These are phyloP conservation scores for Otolemur garnettii DNA, from an alignment of 2,113 vertebrate species.

Conservation along the genomic window DNA sequence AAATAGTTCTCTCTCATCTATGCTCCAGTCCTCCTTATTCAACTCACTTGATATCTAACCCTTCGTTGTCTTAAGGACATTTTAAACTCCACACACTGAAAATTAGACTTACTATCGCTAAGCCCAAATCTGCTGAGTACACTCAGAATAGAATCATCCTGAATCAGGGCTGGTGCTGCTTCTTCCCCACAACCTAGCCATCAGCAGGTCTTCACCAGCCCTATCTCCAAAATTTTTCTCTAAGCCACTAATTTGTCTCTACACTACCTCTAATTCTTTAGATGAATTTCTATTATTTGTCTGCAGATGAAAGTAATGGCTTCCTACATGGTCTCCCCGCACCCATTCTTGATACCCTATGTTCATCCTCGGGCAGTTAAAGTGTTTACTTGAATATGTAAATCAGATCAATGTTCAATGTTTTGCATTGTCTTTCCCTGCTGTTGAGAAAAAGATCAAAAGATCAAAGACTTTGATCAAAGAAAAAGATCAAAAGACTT, in stretches of 20 bases:
- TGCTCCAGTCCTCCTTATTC: neutral
- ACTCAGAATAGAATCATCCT: neutral
- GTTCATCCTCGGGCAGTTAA: neutral
- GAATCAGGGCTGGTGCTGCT: neutral
- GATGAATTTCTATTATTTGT: neutral
- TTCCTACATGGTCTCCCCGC: neutral
- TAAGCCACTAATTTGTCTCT: neutral
- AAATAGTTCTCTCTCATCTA: neutral
- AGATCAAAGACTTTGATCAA: neutral
- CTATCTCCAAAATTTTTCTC: neutral
- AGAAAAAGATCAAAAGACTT: neutral
- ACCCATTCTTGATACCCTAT: neutral
- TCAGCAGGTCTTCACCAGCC: neutral
- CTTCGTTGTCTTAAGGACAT: neutral
- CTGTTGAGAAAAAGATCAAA: neutral
- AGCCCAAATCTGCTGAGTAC: neutral
- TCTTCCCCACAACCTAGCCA: neutral
- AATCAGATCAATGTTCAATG: conserved; percentile 13
- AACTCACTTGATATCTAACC: neutral
- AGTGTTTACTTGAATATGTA: conserved; percentile 25
- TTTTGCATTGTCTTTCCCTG: neutral
- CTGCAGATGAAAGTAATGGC: neutral
- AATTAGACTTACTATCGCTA: neutral
- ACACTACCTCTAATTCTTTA: neutral
- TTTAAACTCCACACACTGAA: neutral